Evolutionary conservation across 23 tunicate genomes (phyloP).

Genomic region (Ascidia mentula): DNA sequence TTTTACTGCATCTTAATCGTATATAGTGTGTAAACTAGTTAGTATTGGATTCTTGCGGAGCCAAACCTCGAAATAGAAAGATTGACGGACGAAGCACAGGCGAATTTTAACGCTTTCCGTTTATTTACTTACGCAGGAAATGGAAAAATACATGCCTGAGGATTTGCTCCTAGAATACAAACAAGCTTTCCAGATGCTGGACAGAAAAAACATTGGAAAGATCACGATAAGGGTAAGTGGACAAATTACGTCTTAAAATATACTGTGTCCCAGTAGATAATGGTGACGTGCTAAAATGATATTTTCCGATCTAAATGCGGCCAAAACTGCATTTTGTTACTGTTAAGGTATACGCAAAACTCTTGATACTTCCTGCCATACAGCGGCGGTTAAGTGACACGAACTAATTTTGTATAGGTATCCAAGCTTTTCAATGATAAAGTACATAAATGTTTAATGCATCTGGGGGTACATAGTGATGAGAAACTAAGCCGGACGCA

Average conservation of each 20-base stretch:
- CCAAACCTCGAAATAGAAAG: too few relatives aligned
- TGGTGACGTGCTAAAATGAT: too few relatives aligned
- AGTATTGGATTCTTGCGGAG: not conserved
- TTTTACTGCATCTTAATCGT: not conserved
- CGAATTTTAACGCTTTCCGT: too few relatives aligned
- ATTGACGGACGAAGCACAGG: too few relatives aligned
- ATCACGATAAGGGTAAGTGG: slow-evolving; percentile 19
- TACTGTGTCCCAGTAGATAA: too few relatives aligned
- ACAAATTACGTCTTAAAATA: too few relatives aligned
- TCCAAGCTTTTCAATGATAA: not conserved
- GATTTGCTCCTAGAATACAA: not conserved
- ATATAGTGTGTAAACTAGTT: not conserved
- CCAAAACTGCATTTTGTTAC: too few relatives aligned
- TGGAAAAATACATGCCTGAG: slow-evolving; percentile 4
- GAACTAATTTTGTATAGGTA: not conserved
- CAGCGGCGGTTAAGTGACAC: not conserved
- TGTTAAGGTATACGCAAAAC: too few relatives aligned
- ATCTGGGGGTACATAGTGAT: too few relatives aligned
- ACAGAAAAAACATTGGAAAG: slow-evolving; percentile 7
- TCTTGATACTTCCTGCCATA: too few relatives aligned
- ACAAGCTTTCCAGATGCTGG: slow-evolving; percentile 18
- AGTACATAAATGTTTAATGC: not conserved
- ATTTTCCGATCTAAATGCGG: too few relatives aligned
- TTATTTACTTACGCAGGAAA: not conserved
- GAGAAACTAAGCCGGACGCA: too few relatives aligned